These are phyloP conservation scores for Empidonax alnorum DNA, from an alignment of 2,113 vertebrate species.

Conservation along the genomic window DNA sequence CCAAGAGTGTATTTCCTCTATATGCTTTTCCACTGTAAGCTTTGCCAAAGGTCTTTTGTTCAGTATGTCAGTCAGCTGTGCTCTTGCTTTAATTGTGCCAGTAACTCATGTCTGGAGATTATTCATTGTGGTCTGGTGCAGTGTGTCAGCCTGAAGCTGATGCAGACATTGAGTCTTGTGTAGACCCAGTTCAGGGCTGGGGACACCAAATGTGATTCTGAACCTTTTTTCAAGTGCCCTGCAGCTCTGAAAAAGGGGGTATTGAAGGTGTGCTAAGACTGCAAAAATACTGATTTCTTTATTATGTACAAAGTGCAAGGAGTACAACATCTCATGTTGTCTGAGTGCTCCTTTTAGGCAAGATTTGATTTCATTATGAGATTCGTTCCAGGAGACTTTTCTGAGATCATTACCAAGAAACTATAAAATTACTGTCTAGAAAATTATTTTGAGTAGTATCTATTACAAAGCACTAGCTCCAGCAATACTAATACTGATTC, in stretches of 20 bases:
- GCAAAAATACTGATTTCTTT: neutral
- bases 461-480: neutral
- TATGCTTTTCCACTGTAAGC: neutral
- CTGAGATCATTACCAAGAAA: neutral
- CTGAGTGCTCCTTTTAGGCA: neutral
- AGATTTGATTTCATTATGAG: neutral
- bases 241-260: neutral
- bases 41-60: conserved; percentile 44
- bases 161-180: neutral
- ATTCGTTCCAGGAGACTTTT: neutral
- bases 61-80: conserved; percentile 6
- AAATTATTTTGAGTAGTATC: neutral
- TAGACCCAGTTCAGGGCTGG: neutral
- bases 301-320: neutral
- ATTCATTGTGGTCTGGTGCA: neutral
- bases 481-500: neutral
- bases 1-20: conserved; percentile 35
- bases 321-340: neutral
- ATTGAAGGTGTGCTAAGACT: neutral
- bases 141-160: neutral
- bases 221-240: neutral
- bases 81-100: conserved; percentile 28
- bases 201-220: neutral
- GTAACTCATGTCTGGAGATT: conserved; percentile 28
- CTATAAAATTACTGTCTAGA: neutral